phyloP scores from a whole-genome alignment of 2,888 invertebrate species.

The Thelaira solivaga region DNA sequence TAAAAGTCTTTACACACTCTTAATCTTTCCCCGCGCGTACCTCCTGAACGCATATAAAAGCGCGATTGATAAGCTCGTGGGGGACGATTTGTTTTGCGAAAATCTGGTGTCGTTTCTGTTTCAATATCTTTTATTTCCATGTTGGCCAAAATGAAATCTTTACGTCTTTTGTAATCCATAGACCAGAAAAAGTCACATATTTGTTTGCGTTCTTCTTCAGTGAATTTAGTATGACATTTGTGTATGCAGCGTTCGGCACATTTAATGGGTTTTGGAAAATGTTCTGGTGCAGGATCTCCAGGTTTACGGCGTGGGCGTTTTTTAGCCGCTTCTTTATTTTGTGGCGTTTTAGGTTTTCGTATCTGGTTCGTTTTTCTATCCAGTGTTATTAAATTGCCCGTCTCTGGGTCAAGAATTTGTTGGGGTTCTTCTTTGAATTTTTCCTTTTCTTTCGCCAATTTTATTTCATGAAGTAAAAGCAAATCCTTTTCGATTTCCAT shows the following conservation, averaged over 20 bases:
- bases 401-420: conserved; percentile 50
- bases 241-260: conserved; percentile 56
- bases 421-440: conserved; percentile 11
- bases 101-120: conserved; percentile 55
- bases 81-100: conserved; percentile 62
- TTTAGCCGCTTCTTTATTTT: neutral
- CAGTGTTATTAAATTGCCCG: conserved; percentile 34
- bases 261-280: conserved; percentile 60
- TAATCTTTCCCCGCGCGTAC: conserved; percentile 59
- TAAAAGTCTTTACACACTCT: conserved; percentile 64
- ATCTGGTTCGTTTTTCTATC: conserved; percentile 22
- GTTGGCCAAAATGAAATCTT: conserved; percentile 63
- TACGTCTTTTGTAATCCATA: conserved; percentile 63
- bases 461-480: conserved; percentile 20
- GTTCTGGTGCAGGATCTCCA: conserved; percentile 51
- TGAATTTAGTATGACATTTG: conserved; percentile 63
- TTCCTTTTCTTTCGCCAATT: conserved; percentile 15
- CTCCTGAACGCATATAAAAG: conserved; percentile 52
- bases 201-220: conserved; percentile 62
- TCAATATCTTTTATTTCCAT: conserved; percentile 62
- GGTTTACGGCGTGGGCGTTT: conserved; percentile 42
- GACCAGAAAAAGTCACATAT: conserved; percentile 64
- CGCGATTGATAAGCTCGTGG: conserved; percentile 61
- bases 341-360: conserved; percentile 15
- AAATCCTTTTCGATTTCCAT: conserved; percentile 40